Conservation (phyloP, 2,888 invertebrate genomes). For the Chironomus tentans region DNA sequence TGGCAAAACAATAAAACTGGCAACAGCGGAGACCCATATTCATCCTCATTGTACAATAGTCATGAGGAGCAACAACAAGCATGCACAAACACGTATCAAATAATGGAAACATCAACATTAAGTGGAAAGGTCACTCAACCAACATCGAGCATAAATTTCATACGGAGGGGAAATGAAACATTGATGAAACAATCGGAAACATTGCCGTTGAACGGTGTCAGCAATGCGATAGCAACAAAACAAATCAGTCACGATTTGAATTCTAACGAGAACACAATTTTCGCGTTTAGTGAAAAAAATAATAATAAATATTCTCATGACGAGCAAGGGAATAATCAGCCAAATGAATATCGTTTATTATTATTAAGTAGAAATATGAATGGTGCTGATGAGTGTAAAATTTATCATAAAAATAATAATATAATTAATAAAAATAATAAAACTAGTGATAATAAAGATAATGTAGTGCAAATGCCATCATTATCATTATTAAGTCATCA, state of each 20-base stretch:
- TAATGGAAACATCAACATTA: no score
- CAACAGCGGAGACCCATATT: slow-evolving; percentile 29
- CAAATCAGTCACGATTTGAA: slow-evolving; percentile 12
- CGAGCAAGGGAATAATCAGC: background rate
- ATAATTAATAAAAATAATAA: background rate
- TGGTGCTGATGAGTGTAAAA: slow-evolving; percentile 2
- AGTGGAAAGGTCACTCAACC: slow-evolving; percentile 11
- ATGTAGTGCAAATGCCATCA: slow-evolving; percentile 11
- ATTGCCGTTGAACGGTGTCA: background rate
- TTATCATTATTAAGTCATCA: background rate
- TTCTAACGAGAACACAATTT: slow-evolving; percentile 13
- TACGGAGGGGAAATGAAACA: slow-evolving; percentile 8
- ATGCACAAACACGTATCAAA: background rate
- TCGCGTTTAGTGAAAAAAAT: background rate
- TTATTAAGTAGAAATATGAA: background rate
- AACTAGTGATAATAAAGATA: background rate
- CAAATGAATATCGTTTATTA: background rate
- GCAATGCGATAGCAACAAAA: background rate
- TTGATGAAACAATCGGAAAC: background rate
- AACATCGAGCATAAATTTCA: background rate
- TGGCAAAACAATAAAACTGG: slow-evolving; percentile 16
- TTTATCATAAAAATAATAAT: background rate
- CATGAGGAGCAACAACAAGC: slow-evolving; percentile 19
- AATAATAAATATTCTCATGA: background rate
- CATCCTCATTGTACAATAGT: slow-evolving; percentile 18